Conservation (phyloP, 2,113 vertebrate genomes). For the Copsychus sechellarum region DNA sequence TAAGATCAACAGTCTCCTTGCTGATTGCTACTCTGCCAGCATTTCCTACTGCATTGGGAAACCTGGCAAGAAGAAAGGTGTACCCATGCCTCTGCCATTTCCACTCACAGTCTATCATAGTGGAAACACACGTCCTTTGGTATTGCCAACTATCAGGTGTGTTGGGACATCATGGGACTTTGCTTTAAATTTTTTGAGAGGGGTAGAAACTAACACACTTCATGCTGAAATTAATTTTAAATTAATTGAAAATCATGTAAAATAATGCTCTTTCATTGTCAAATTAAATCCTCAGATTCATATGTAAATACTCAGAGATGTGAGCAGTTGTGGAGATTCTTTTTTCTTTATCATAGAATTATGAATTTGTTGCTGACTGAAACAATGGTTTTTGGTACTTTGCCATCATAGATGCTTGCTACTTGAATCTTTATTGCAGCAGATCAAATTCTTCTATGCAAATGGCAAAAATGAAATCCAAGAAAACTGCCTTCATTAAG, state of each 20-base stretch:
- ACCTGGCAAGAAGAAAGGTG: background rate
- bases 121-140: background rate
- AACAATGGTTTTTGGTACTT: constrained; percentile 15
- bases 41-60: background rate
- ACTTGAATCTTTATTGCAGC: constrained; percentile 33
- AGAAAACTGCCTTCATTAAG: constrained; percentile 62
- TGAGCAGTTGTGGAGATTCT: background rate
- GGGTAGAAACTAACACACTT: background rate
- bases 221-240: background rate
- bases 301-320: background rate
- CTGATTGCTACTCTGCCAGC: background rate
- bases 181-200: background rate
- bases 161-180: background rate
- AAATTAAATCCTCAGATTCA: background rate
- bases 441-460: constrained; percentile 56
- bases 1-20: background rate
- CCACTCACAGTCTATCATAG: background rate
- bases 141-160: background rate
- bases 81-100: background rate
- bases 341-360: background rate
- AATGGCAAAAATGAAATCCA: constrained; percentile 36
- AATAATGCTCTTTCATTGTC: background rate
- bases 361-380: background rate
- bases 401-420: background rate
- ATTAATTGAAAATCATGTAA: background rate